Evolutionary conservation across 1,140 invertebrate genomes (phyloP), one percentile per base, ranked within the genome.

Genomic region (Macrosteles quadrilineatus): DNA sequence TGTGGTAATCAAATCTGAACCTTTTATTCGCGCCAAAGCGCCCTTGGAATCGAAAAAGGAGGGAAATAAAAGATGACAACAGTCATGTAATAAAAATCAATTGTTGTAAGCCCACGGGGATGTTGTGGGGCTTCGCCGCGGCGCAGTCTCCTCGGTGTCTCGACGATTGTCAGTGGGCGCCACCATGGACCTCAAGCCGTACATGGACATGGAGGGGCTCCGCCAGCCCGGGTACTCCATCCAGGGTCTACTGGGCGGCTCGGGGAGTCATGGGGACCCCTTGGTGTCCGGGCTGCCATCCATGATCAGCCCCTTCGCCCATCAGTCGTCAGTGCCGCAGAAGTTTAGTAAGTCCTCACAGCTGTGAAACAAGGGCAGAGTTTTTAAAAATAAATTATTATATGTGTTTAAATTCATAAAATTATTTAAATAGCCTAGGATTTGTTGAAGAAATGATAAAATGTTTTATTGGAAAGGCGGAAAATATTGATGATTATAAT

Each of bases 181-280:
- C 31, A 36, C 2, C 32, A 69, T 69, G 68, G 68, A 69, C 32
- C 43, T 69, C 36, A 69, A 69, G 57, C 68, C 57, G 40, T 69
- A 47, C 27, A 63, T 69, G 14, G 68, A 69, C 27, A 21, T 64
- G 27, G 27, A 59, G 23, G 67, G 57, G 57, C 67, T 69, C 19
- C 67, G 50, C 30, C 32, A 36, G 6, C 40, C n/a, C 30, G 55
- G 57, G 19, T 69, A 69, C 40, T 69, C 68, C 25, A 69, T 69
- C n/a, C 21, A n/a, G 2, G 68, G 68, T 17, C 55, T 69, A 17
- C 59, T 69, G 9, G 36, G 32, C 19, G 68, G 32, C 1, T 21
- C 23, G 40, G 25, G 32, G 21, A 55, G 25, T 25, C 67, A 59
- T 21, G 59, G 57, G 0, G 68, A 69, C 45, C 68, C 68, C 21